phyloP scores from a whole-genome alignment of 2,113 vertebrate genomes.

The Desmodus rotundus region DNA sequence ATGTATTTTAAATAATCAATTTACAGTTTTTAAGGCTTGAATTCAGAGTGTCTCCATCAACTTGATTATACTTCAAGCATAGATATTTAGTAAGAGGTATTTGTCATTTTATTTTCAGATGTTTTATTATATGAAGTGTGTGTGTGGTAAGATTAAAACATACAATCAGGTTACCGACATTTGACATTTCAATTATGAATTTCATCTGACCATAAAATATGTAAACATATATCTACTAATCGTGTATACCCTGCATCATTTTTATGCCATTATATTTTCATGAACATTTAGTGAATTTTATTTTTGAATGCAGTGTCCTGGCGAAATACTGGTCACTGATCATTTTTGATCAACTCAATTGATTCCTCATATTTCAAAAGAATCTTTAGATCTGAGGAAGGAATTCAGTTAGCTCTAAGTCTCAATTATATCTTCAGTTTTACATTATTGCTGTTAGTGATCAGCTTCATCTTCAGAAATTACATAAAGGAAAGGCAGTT shows the following conservation, averaged over 20 bases:
- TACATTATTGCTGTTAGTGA: background rate
- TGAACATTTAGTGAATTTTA: background rate
- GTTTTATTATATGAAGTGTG: background rate
- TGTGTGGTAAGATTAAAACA: background rate
- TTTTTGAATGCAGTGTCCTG: background rate
- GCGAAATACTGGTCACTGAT: background rate
- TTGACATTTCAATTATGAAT: background rate
- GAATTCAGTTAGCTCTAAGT: background rate
- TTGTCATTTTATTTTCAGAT: background rate
- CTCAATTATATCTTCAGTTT: background rate
- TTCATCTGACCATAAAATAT: background rate
- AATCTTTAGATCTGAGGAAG: background rate
- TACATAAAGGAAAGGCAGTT: background rate
- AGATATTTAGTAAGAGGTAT: background rate
- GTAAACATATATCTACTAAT: background rate
- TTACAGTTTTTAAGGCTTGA: background rate
- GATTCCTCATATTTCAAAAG: background rate
- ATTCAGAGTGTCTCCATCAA: background rate
- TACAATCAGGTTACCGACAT: background rate
- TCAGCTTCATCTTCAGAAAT: background rate
- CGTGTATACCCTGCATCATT: background rate
- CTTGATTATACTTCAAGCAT: background rate
- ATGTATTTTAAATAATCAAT: background rate
- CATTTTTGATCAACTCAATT: background rate
- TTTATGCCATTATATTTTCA: background rate